A percentile compares a stretch with the other conserved stretches of the same genome.
These are phyloP conservation scores for Pomacea canaliculata DNA, from an alignment of 2,888 invertebrate species.

Conservation along the genomic window DNA sequence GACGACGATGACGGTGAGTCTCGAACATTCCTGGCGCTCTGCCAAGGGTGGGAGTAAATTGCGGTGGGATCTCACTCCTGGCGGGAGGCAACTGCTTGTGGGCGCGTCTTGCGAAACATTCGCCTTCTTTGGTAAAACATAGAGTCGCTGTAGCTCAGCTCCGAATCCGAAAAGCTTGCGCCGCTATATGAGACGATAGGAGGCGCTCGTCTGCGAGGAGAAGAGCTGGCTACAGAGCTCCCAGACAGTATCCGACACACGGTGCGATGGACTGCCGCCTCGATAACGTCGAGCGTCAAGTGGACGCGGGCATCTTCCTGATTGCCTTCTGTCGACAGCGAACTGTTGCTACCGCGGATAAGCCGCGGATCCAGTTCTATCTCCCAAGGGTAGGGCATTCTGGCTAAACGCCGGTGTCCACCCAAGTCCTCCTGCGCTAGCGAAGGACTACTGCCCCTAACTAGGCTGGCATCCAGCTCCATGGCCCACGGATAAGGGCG, in stretches of 20 bases:
- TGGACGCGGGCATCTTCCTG: neutral
- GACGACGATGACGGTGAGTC: too few relatives aligned
- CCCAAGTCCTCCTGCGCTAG: neutral
- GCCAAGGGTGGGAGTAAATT: neutral
- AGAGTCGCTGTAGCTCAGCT: conserved; percentile 1
- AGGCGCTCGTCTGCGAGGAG: neutral
- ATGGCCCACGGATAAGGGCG: conserved; percentile 24
- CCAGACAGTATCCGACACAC: conserved; percentile 11
- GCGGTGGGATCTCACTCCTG: neutral
- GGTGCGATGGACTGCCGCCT: conserved; percentile 20
- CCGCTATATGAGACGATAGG: neutral
- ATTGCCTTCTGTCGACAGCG: neutral
- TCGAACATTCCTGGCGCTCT: neutral
- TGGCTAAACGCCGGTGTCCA: conserved; percentile 3
- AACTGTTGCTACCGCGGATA: neutral
- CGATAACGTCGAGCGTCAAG: conserved; percentile 17
- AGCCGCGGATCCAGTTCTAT: conserved; percentile 19
- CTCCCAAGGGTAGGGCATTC: conserved; percentile 19
- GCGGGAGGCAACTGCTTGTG: neutral
- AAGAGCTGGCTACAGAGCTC: conserved; percentile 10
- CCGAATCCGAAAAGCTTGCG: conserved; percentile 18
- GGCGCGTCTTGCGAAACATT: neutral
- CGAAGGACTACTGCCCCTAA: conserved; percentile 9
- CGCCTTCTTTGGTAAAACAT: neutral
- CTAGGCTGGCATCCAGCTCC: conserved; percentile 21